Evolutionary conservation across 2,113 vertebrate species (phyloP).

Genomic region (Ameiurus melas): DNA sequence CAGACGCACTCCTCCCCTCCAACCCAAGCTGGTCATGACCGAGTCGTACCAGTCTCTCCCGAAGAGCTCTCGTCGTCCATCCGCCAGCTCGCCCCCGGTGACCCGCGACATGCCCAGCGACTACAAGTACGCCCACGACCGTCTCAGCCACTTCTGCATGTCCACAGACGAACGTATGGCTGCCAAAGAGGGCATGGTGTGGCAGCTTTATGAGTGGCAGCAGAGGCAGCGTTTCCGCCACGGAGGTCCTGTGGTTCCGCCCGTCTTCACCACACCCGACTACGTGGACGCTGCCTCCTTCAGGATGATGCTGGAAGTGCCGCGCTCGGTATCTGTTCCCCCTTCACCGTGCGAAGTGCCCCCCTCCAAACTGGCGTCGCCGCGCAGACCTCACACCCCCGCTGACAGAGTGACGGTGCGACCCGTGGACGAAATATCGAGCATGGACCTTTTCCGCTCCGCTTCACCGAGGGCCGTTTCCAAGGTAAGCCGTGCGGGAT

Average conservation of each 20-base stretch:
- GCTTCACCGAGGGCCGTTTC: constrained; percentile 80
- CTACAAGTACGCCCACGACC: constrained; percentile 97
- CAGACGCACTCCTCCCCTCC: constrained; percentile 80
- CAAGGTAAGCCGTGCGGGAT: constrained; percentile 74
- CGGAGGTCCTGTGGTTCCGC: constrained; percentile 89
- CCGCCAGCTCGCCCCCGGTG: constrained; percentile 78
- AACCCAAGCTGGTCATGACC: constrained; percentile 72
- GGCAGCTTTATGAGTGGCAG: constrained; percentile 98
- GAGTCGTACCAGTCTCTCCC: constrained; percentile 91
- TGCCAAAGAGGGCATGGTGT: constrained; percentile 92
- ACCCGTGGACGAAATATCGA: constrained; percentile 78
- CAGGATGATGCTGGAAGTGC: constrained; percentile 88
- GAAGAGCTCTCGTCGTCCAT: constrained; percentile 80
- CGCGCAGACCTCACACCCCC: constrained; percentile 88
- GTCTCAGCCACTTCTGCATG: constrained; percentile 96
- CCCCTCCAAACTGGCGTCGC: constrained; percentile 75
- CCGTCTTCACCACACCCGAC: constrained; percentile 80
- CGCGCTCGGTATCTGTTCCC: constrained; percentile 91
- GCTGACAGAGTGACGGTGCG: constrained; percentile 88
- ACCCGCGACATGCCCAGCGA: constrained; percentile 88
- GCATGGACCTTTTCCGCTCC: constrained; percentile 76
- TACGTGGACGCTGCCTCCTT: constrained; percentile 82
- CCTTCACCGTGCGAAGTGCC: constrained; percentile 92
- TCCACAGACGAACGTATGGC: constrained; percentile 90
- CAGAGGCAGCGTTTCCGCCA: constrained; percentile 97